A percentile compares a stretch with the other conserved stretches of the same genome.
These are phyloP conservation scores for Halichondria panicea DNA, from an alignment of 37 sponge, comb jelly and placozoan species.

Conservation along the genomic window DNA sequence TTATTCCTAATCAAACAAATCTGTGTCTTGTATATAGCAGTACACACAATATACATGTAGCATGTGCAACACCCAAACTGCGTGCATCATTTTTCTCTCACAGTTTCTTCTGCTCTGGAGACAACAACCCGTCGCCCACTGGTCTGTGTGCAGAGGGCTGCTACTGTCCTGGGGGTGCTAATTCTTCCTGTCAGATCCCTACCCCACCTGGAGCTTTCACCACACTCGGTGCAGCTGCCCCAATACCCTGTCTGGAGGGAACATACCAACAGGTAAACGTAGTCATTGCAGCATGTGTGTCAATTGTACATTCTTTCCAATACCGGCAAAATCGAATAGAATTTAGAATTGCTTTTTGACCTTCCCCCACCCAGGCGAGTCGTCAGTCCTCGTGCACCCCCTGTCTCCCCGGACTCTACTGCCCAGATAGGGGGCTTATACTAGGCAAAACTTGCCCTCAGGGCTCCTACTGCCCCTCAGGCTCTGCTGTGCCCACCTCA, in stretches of 20 bases:
- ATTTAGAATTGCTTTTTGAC: too few relatives aligned
- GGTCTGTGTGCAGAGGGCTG: slow-evolving; percentile 2
- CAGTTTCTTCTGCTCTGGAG: slow-evolving; percentile 8
- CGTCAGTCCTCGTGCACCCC: not conserved
- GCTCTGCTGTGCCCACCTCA: not conserved
- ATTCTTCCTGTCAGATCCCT: slow-evolving; percentile 1
- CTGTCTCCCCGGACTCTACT: not conserved
- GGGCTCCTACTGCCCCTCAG: not conserved
- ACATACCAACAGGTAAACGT: not conserved
- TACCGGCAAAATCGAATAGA: too few relatives aligned
- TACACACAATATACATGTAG: too few relatives aligned
- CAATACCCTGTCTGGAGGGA: not conserved
- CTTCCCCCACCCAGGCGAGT: not conserved
- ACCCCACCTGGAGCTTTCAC: slow-evolving; percentile 8
- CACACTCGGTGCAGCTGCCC: not conserved
- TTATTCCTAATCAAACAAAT: too few relatives aligned
- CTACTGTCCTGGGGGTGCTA: slow-evolving; percentile 8
- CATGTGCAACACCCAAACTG: too few relatives aligned
- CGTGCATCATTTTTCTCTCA: too few relatives aligned
- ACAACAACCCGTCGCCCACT: slow-evolving; percentile 7
- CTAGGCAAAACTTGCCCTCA: not conserved
- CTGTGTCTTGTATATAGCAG: too few relatives aligned
- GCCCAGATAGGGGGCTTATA: not conserved
- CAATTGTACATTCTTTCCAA: too few relatives aligned
- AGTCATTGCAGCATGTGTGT: too few relatives aligned